phyloP scores from a whole-genome alignment of 2,797 vertebrate species.

The Knipowitschia caucasica region DNA sequence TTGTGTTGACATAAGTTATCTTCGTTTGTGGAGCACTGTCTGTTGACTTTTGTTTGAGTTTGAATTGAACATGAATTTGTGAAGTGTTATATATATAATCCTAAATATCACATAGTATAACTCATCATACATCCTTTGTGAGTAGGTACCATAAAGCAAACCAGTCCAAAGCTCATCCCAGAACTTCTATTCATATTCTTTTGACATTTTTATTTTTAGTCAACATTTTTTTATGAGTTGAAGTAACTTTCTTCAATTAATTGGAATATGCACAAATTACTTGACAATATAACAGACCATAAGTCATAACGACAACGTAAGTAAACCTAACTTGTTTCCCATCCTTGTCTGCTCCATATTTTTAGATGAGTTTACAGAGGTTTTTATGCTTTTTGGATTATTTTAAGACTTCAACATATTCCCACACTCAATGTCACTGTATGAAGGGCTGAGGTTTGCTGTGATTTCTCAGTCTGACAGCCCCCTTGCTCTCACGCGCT shows the following conservation, averaged over 20 bases:
- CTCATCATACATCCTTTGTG: neutral
- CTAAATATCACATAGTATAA: neutral
- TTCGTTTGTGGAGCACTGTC: neutral
- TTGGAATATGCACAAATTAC: no score
- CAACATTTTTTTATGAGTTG: no score
- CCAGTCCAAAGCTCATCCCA: neutral
- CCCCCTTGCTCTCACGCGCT: slow-evolving; percentile 4
- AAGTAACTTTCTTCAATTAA: no score
- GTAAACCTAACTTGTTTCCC: no score
- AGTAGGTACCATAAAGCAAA: neutral
- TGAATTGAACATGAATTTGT: neutral
- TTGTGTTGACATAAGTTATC: neutral
- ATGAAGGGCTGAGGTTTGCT: slow-evolving; percentile 27
- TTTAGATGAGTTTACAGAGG: slow-evolving; percentile 26
- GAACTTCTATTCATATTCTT: neutral
- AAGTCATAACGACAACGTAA: no score
- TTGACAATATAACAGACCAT: no score
- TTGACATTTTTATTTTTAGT: neutral
- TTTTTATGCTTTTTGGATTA: slow-evolving; percentile 45
- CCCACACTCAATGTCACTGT: slow-evolving; percentile 42
- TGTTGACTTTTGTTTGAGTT: slow-evolving; percentile 2
- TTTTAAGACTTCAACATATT: slow-evolving; percentile 50
- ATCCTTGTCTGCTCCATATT: no score
- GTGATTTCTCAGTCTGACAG: slow-evolving; percentile 29
- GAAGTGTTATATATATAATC: neutral